A percentile compares a stretch with the other conserved stretches of the same genome.
These are phyloP conservation scores for Tetropium fuscum DNA, from an alignment of 2,888 invertebrate species.

Conservation along the genomic window DNA sequence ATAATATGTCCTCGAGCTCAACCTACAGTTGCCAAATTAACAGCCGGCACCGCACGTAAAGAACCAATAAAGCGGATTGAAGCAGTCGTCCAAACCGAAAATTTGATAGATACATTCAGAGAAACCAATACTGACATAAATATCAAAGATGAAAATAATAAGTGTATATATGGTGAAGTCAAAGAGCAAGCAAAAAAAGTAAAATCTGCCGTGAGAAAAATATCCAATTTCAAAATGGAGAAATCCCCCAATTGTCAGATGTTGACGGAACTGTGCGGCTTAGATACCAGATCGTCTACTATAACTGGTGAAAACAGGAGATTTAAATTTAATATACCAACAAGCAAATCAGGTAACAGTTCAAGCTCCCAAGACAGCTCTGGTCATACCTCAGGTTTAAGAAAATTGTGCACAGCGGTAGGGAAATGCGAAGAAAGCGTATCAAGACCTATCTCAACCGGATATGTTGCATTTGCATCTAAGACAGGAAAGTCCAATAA, in stretches of 20 bases:
- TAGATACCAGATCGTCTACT: neutral
- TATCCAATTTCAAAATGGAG: neutral
- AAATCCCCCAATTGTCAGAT: slow-evolving; percentile 3
- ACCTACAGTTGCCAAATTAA: neutral
- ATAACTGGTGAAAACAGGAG: neutral
- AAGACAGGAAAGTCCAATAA: neutral
- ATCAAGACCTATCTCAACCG: neutral
- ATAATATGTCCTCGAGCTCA: no score
- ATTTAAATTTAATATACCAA: neutral
- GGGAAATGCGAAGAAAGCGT: neutral
- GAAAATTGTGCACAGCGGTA: slow-evolving; percentile 2
- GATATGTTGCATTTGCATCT: neutral
- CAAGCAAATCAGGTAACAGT: no score
- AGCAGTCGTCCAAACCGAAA: neutral
- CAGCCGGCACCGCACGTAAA: neutral
- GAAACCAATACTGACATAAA: neutral
- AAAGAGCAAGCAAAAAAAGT: neutral
- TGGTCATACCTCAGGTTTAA: neutral
- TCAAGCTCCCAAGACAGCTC: neutral
- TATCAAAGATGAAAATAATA: no score
- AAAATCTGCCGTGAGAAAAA: neutral
- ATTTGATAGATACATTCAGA: neutral
- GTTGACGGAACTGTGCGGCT: slow-evolving; percentile 1
- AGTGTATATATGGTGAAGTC: no score
- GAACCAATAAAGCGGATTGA: neutral